phyloP scores from a whole-genome alignment of 2,797 vertebrate species.

The Smutsia gigantea region DNA sequence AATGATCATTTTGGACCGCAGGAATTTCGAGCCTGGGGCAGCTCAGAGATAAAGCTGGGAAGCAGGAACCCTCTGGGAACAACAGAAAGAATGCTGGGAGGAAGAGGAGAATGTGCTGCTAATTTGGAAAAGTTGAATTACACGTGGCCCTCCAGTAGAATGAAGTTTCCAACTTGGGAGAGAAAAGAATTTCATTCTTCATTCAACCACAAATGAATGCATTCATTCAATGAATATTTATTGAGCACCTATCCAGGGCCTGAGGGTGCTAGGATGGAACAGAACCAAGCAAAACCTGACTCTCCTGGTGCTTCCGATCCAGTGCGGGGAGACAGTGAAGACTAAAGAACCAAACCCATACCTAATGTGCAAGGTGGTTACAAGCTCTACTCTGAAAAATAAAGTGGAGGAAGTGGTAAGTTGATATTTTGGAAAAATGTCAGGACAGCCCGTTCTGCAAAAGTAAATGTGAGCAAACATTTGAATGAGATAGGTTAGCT shows the following conservation, averaged over 20 bases:
- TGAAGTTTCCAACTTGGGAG: background rate
- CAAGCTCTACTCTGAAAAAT: background rate
- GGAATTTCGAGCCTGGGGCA: background rate
- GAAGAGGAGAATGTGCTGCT: background rate
- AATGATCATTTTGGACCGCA: accelerated
- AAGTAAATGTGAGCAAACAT: background rate
- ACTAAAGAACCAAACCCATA: background rate
- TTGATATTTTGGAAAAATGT: background rate
- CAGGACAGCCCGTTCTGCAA: background rate
- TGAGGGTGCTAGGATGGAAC: background rate
- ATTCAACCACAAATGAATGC: background rate
- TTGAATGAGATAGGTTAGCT: background rate
- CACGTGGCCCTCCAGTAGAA: background rate
- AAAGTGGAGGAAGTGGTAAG: background rate
- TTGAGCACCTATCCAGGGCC: background rate
- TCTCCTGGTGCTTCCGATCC: background rate
- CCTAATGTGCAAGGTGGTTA: background rate
- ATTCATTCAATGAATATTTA: background rate
- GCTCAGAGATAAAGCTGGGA: background rate
- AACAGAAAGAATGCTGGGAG: too few species aligned
- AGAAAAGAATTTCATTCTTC: background rate
- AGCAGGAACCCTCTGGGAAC: background rate
- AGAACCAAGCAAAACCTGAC: background rate
- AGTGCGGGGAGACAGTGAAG: background rate
- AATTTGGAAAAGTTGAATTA: background rate